Evolutionary conservation across 2,888 invertebrate species (phyloP), one percentile per base, ranked within the genome.

Genomic region (Melitaea athalia): DNA sequence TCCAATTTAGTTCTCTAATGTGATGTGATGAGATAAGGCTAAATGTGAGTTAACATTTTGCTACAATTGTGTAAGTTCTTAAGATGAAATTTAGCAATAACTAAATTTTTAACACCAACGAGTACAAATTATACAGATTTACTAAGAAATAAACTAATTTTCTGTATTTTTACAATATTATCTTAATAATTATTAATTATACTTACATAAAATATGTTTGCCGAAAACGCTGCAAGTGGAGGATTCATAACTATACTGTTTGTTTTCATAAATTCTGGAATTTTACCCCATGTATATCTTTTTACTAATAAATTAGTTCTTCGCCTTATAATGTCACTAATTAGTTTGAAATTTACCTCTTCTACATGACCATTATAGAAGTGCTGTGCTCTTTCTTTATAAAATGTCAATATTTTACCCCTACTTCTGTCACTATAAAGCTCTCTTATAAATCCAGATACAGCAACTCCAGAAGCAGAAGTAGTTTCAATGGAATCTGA

Each of bases 321-420:
- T 69, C 97, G 93, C 60, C 97, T 93, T n/a, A 97, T 95, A 4
- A 97, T 94, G 77, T 97, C 97, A 67, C 96, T 96, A 42, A 98
- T 96, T 33, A 96, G 94, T 74, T 95, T 95, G 80, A 97, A 97
- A 76, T 96, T 96, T 0, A 96, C 95, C 85, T 98, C 97, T 80
- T 97, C 97, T 0, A 97, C 97, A 68, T 96, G 95, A 0, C 97
- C 97, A 73, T 96, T 96, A 81, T 98, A 98, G 76, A 98, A 96
- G 75, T 97, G 97, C 76, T 96, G 96, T 0, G 96, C 97, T 79
- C 97, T 94, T 80, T 97, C 97, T 80, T 97, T 97, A 83, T 97
- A 98, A 86, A 98, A 98, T 11, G 96, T 96, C 73, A 97, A 88
- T 49, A 97, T 93, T 85, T 96, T 96, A 0, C 97, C 96, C 81